Conservation (phyloP, 2,888 invertebrate genomes). For the Coremacera marginata region DNA sequence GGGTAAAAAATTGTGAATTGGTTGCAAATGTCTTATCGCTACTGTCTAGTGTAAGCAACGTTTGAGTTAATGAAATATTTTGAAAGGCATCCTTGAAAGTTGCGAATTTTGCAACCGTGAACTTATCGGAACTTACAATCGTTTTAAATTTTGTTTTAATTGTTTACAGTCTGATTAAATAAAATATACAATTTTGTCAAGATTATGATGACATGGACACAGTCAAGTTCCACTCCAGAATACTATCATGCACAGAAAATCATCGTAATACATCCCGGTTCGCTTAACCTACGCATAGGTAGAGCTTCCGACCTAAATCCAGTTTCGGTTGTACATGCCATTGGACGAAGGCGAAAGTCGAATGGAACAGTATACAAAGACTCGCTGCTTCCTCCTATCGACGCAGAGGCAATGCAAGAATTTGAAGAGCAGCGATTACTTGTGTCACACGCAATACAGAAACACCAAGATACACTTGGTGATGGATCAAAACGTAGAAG, state of each 20-base stretch:
- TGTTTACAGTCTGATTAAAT: too few species aligned
- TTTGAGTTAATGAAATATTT: too few species aligned
- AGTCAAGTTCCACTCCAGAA: constrained; percentile 12
- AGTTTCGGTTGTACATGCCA: constrained; percentile 81
- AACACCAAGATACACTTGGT: constrained; percentile 75
- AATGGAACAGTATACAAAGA: constrained; percentile 50
- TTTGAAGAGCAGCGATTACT: constrained; percentile 87
- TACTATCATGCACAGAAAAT: constrained; percentile 76
- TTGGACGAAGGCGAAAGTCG: constrained; percentile 62
- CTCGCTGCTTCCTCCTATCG: constrained; percentile 53
- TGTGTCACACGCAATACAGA: constrained; percentile 88
- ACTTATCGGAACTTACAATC: too few species aligned
- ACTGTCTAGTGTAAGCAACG: too few species aligned
- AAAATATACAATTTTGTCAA: not conserved
- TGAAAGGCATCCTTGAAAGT: too few species aligned
- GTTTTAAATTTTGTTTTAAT: too few species aligned
- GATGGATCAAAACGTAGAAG: constrained; percentile 76
- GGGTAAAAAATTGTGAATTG: too few species aligned
- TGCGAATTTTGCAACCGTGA: too few species aligned
- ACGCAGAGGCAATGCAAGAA: constrained; percentile 74
- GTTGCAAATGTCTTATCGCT: too few species aligned
- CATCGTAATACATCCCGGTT: constrained; percentile 96
- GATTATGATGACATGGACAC: constrained; percentile 2
- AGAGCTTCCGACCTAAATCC: constrained; percentile 92
- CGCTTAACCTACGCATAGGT: constrained; percentile 88